Conservation (phyloP, 2,888 invertebrate species). For the Dynastes maya region DNA sequence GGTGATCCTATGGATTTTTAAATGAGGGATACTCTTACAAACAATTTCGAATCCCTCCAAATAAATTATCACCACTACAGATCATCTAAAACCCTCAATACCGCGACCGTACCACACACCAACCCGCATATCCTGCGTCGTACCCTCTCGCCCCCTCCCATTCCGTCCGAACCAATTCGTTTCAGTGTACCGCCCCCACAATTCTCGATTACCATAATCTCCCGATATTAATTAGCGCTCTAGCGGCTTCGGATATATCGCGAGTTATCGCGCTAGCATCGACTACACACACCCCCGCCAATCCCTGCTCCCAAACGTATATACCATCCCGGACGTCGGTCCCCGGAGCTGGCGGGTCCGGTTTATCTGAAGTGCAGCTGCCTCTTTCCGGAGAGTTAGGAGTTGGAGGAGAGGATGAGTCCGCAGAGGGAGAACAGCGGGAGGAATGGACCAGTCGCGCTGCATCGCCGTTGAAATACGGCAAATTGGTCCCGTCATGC, state of each 20-base stretch:
- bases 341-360: conserved; percentile 10
- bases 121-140: neutral
- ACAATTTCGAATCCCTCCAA: too few species aligned
- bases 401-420: too few species aligned
- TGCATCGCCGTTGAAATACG: conserved; percentile 47
- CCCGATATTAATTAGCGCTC: conserved; percentile 46
- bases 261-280: conserved; percentile 31
- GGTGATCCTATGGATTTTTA: too few species aligned
- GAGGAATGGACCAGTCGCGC: neutral
- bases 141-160: neutral
- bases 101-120: too few species aligned
- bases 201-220: conserved; percentile 47
- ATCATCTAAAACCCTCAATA: too few species aligned
- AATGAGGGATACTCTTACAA: too few species aligned
- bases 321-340: conserved; percentile 18
- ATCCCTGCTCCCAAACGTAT: neutral
- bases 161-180: neutral
- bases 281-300: neutral
- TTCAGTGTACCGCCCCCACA: conserved; percentile 1
- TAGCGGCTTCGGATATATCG: conserved; percentile 28
- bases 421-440: neutral
- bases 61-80: too few species aligned
- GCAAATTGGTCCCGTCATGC: conserved; percentile 47
- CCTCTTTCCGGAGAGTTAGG: conserved; percentile 29
- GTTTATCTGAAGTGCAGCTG: conserved; percentile 43